Evolutionary conservation across 1,140 invertebrate species (phyloP).

Genomic region (Epicauta chinensis): DNA sequence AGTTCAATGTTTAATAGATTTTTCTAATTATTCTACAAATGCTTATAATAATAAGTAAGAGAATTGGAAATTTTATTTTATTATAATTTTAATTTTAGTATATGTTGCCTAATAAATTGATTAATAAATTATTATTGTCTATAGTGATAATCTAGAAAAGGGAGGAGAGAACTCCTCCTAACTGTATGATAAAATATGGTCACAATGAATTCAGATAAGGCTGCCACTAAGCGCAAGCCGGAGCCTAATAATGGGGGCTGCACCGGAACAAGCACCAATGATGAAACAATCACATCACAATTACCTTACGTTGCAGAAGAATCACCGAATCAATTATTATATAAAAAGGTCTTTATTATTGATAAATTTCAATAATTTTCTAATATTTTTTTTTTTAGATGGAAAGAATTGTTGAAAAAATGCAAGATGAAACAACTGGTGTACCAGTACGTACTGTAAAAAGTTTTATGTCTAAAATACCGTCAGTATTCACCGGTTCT

Average conservation of each 20-base stretch:
- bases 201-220: conserved; percentile 50
- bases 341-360: conserved; percentile 47
- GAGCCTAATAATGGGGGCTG: conserved; percentile 39
- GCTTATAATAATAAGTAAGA: no score
- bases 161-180: conserved; percentile 34
- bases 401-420: conserved; percentile 92
- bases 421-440: conserved; percentile 91
- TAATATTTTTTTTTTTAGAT: conserved; percentile 59
- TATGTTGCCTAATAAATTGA: no score
- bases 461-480: conserved; percentile 98
- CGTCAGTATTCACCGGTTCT: conserved; percentile 78
- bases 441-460: conserved; percentile 97
- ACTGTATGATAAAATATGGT: conserved; percentile 42
- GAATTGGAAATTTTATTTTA: not conserved
- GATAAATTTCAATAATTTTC: conserved; percentile 9
- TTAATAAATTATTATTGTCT: not conserved
- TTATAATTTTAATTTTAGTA: not conserved
- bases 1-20: conserved; percentile 6
- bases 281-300: conserved; percentile 31
- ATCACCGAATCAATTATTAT: conserved; percentile 56
- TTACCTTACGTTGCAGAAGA: conserved; percentile 39
- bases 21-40: not conserved
- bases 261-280: conserved; percentile 33
- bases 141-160: conserved; percentile 16
- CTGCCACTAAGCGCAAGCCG: conserved; percentile 43